A percentile compares a stretch with the other conserved stretches of the same genome.
phyloP scores from a whole-genome alignment of 1,140 invertebrate species.

The Prorops nasuta region DNA sequence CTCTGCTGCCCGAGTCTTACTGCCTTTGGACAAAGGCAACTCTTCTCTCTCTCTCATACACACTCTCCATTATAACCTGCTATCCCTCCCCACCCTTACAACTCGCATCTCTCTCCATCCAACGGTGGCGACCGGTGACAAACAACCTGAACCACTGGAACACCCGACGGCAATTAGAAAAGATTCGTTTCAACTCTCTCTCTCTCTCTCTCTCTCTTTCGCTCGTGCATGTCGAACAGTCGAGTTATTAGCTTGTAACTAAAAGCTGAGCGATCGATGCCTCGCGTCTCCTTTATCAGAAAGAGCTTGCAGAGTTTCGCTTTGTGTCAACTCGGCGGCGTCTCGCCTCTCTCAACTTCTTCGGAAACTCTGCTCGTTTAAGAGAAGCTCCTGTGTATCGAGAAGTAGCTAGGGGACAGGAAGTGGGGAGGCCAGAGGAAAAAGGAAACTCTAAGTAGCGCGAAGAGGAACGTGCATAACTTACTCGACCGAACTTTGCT shows the following conservation, averaged over 20 bases:
- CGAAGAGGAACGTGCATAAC: no score
- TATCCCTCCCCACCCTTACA: conserved; percentile 3
- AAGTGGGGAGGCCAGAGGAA: no score
- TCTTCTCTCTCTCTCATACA: conserved; percentile 8
- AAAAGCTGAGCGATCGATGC: conserved; percentile 15
- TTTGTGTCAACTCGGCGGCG: no score
- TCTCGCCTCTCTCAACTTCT: no score
- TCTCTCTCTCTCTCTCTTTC: background rate
- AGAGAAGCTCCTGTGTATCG: no score
- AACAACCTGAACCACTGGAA: conserved; percentile 14
- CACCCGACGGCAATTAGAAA: conserved; percentile 16
- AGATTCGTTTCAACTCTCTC: conserved; percentile 18
- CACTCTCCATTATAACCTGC: conserved; percentile 5
- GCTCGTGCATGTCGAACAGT: conserved; percentile 3
- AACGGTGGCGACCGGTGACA: conserved; percentile 20
- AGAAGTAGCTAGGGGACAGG: no score
- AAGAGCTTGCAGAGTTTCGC: no score
- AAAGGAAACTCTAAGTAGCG: no score
- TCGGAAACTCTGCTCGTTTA: no score
- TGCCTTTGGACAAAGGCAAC: conserved; percentile 18
- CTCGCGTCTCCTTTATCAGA: no score
- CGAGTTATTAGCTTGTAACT: conserved; percentile 19
- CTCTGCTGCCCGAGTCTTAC: conserved; percentile 6
- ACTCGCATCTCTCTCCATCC: conserved; percentile 6
- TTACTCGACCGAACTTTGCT: no score